Conservation (phyloP, 2,113 vertebrate genomes). For the Tachycineta bicolor region DNA sequence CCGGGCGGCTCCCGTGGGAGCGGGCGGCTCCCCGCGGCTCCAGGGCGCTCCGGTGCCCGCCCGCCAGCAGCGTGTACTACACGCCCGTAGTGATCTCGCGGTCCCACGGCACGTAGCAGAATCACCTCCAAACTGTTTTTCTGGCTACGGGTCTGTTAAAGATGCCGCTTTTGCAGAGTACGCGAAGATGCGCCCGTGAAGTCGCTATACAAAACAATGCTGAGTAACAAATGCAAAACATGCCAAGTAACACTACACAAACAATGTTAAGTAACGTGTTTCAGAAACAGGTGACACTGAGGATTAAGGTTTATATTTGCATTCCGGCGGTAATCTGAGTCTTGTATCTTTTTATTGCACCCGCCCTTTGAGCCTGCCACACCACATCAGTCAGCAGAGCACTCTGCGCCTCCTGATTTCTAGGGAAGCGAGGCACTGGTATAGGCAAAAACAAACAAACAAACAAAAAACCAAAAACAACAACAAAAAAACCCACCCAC, state of each 20-base stretch:
- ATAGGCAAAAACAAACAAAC: no score
- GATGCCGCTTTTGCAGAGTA: not conserved
- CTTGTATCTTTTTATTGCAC: not conserved
- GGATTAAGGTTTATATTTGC: not conserved
- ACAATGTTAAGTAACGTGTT: fast-evolving
- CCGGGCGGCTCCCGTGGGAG: not conserved
- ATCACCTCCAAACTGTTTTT: not conserved
- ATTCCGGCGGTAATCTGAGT: not conserved
- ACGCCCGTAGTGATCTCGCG: fast-evolving
- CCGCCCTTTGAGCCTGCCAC: not conserved
- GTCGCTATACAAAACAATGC: fast-evolving
- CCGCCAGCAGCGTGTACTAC: fast-evolving
- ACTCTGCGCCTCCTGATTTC: not conserved
- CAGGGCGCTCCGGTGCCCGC: not conserved
- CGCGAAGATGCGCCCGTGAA: not conserved
- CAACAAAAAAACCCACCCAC: no score
- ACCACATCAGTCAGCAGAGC: not conserved
- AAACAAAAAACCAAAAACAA: not conserved
- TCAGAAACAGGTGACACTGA: not conserved
- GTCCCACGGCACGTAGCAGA: fast-evolving
- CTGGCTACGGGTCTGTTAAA: fast-evolving
- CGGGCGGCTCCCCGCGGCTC: not conserved
- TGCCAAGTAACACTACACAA: not conserved
- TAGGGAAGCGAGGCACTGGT: not conserved
- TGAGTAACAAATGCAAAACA: not conserved